Base-by-base conservation (phyloP, 2,888 invertebrate genomes). In the Drosophila greeni region DNA sequence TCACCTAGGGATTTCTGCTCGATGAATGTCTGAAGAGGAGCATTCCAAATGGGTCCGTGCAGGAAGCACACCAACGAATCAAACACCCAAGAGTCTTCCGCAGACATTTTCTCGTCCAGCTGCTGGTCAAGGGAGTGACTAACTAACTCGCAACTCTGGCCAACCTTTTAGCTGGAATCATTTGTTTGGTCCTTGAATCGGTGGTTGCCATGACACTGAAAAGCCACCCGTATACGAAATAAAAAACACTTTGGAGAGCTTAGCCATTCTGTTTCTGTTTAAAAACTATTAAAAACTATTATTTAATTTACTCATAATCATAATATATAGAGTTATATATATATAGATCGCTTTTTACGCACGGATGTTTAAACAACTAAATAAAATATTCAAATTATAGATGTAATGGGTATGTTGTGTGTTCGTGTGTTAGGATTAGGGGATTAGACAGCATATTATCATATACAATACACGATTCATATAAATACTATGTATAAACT, bases 41-140 rank as follows among this genome's bases (percentile, higher is more conserved):
- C 93, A 86, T 96, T 96, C 95, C 97, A 97, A 47, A 97, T 92
- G 0, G 97, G 96, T 3, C 97, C 97, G 87, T 96, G 95, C 53
- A 97, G 90, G 88, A 97, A 97, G 66, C 95, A 95, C 26, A 97
- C 94, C 64, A 97, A 89, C 1, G 96, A 96, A 89, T 97, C 97
- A 84, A 97, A 95, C 14, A 97, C 95, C 96, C 96, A 96, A 7
- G 94, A 92, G 88, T 93, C 94, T 61, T 93, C 93, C 68, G 93
- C 93, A 8, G 89, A 73, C 89, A 89, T 89, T 62, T 69, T 62
- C 5, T 14, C 29, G 45, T 45, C 29, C 45, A 14, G 53, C 56
- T 55, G 5, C 8, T 57, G 49, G 20, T 53, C 20, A 51, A 52
- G 47, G 4, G 36, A 40, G 56, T 53, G 45, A 70, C 56, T 65